Evolutionary conservation across 2,888 invertebrate species (phyloP).

Genomic region (Dilophus febrilis): DNA sequence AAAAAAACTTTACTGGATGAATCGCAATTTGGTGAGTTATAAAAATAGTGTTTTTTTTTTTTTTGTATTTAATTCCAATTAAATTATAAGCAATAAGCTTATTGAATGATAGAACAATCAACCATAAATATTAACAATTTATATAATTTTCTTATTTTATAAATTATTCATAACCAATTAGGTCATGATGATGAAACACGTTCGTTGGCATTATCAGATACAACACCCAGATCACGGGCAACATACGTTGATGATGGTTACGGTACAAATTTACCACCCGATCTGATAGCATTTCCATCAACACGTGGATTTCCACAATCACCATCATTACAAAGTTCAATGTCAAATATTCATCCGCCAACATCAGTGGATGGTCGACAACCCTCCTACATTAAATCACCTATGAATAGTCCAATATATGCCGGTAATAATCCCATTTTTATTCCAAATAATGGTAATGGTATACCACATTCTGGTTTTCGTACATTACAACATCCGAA

Average conservation of each 20-base stretch:
- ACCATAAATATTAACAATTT: no score
- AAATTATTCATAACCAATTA: no score
- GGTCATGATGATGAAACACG: constrained; percentile 54
- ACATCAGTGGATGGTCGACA: constrained; percentile 26
- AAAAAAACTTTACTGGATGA: constrained; percentile 69
- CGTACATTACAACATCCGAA: constrained; percentile 65
- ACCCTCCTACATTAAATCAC: constrained; percentile 24
- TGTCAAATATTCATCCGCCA: constrained; percentile 62
- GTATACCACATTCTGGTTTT: constrained; percentile 38
- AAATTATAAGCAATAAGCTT: no score
- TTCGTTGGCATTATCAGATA: constrained; percentile 46
- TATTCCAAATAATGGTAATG: constrained; percentile 13
- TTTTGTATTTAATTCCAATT: no score
- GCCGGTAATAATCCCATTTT: constrained; percentile 14
- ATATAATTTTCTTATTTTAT: no score
- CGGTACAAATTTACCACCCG: constrained; percentile 57
- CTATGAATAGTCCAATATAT: constrained; percentile 44
- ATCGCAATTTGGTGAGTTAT: constrained; percentile 54
- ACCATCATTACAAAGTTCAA: constrained; percentile 64
- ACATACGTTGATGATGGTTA: constrained; percentile 31
- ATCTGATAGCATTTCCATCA: constrained; percentile 61
- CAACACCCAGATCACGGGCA: constrained; percentile 33
- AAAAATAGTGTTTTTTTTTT: not conserved
- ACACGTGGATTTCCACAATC: constrained; percentile 45
- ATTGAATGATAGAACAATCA: no score